A percentile compares a stretch with the other conserved stretches of the same genome.
These are phyloP conservation scores for Crossocerus cetratus DNA, from an alignment of 2,888 invertebrate genomes.

Conservation along the genomic window DNA sequence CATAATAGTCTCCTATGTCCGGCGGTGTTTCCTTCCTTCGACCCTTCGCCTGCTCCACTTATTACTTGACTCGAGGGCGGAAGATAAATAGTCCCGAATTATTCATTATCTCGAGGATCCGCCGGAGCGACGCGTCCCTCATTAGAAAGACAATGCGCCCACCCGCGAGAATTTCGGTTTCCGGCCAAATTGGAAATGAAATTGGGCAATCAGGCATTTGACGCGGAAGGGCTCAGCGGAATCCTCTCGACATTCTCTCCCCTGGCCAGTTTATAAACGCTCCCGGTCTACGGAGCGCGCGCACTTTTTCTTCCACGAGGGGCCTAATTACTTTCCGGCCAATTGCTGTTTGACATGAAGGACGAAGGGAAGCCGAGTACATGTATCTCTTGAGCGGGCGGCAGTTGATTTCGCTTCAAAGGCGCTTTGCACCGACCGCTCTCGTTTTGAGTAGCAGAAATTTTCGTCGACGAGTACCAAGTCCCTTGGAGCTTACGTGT, in stretches of 20 bases:
- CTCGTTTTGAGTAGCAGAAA: neutral
- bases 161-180: constrained; percentile 41
- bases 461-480: constrained; percentile 9
- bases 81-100: constrained; percentile 58
- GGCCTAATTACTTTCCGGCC: too few relatives aligned
- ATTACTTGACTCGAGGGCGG: constrained; percentile 48
- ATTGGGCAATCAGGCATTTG: too few relatives aligned
- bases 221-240: too few relatives aligned
- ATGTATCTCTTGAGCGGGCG: too few relatives aligned
- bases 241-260: too few relatives aligned
- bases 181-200: constrained; percentile 7
- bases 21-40: constrained; percentile 2
- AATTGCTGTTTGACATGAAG: too few relatives aligned
- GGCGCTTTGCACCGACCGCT: neutral
- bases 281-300: neutral
- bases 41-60: constrained; percentile 28
- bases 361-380: too few relatives aligned
- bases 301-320: neutral
- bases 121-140: constrained; percentile 9
- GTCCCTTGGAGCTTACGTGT: constrained; percentile 14
- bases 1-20: constrained; percentile 36
- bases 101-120: constrained; percentile 52
- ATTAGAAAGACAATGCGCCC: constrained; percentile 37
- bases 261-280: too few relatives aligned
- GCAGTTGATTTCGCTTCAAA: too few relatives aligned